Percentiles rank a stretch among this genome's conserved stretches.
phyloP scores from a whole-genome alignment of 2,113 vertebrate genomes.

The Bathybates hornii region DNA sequence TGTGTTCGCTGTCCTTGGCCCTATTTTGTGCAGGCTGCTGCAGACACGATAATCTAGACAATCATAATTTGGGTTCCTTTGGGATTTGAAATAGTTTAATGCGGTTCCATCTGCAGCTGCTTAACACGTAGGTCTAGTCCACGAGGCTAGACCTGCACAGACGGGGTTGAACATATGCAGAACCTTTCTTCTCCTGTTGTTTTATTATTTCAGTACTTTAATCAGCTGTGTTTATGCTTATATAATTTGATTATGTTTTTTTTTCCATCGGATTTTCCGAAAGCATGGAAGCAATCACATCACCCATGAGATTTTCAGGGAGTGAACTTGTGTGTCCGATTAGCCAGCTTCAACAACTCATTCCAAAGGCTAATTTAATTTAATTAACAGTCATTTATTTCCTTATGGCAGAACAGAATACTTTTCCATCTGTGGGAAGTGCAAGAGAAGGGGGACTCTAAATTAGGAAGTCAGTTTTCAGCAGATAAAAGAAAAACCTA shows the following conservation, averaged over 20 bases:
- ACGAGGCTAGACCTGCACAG: neutral
- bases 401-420: neutral
- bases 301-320: conserved; percentile 4
- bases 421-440: neutral
- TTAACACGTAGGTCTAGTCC: neutral
- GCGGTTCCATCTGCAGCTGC: neutral
- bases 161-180: neutral
- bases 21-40: neutral
- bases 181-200: neutral
- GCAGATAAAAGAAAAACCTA: neutral
- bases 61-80: neutral
- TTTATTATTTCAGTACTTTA: neutral
- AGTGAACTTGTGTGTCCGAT: neutral
- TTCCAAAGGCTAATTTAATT: conserved; percentile 17
- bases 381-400: conserved; percentile 2
- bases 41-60: neutral
- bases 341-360: neutral
- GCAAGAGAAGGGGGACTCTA: neutral
- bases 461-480: neutral
- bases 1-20: neutral
- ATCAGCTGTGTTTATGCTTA: neutral
- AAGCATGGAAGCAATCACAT: neutral
- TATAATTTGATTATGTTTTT: neutral
- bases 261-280: neutral
- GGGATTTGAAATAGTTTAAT: conserved; percentile 10